These are phyloP conservation scores for Amia ocellicauda DNA, from an alignment of 2,113 vertebrate species.

Conservation along the genomic window DNA sequence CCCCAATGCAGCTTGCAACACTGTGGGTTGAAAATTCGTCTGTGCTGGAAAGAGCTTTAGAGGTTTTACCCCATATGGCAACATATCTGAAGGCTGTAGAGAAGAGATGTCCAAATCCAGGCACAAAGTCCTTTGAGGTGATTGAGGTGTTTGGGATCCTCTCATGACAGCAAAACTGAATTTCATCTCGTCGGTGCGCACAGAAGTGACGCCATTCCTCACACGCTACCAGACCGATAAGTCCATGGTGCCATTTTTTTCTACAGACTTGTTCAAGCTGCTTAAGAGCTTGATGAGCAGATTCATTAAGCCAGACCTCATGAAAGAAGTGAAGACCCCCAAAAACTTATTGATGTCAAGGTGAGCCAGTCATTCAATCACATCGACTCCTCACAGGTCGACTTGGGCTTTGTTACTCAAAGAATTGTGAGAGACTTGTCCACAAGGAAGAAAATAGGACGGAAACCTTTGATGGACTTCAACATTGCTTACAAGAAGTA, in stretches of 20 bases:
- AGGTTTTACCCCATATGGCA: neutral
- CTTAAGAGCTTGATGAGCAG: neutral
- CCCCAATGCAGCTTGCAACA: neutral
- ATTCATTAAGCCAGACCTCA: neutral
- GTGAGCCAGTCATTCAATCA: too few relatives aligned
- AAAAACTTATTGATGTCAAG: neutral
- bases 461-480: neutral
- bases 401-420: neutral
- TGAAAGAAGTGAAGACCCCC: neutral
- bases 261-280: neutral
- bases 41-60: neutral
- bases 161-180: neutral
- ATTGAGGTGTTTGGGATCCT: neutral
- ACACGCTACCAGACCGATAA: neutral
- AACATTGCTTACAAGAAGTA: neutral
- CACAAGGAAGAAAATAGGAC: neutral
- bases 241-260: neutral
- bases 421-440: too few relatives aligned
- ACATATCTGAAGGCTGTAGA: neutral
- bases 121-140: neutral
- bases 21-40: neutral
- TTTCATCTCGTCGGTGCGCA: neutral
- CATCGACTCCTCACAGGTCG: neutral
- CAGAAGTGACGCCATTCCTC: neutral
- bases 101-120: neutral